These are phyloP conservation scores for Dolomedes plantarius DNA, from an alignment of 2,888 invertebrate genomes.

Conservation along the genomic window DNA sequence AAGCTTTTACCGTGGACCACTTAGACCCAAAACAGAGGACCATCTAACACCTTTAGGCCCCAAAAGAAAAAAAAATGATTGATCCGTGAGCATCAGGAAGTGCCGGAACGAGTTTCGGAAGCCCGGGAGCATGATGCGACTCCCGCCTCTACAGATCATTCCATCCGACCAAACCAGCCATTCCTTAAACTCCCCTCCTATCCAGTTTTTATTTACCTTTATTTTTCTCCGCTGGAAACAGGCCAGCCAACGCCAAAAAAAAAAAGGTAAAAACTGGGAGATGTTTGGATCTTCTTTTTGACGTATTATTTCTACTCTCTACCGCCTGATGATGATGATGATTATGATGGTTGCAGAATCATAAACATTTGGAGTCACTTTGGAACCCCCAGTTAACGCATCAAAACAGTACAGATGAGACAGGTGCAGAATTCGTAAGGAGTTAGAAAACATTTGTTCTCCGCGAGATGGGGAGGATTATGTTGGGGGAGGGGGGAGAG, in stretches of 20 bases:
- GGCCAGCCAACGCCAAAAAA: constrained; percentile 34
- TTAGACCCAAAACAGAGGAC: constrained; percentile 17
- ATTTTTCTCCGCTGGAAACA: constrained; percentile 26
- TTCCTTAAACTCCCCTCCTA: constrained; percentile 43
- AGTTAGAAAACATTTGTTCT: constrained; percentile 37
- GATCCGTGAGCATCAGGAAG: constrained; percentile 60
- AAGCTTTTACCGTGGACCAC: constrained; percentile 20
- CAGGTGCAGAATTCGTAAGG: constrained; percentile 65
- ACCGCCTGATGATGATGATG: constrained; percentile 59
- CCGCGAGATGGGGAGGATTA: not conserved
- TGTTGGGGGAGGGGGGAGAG: not conserved
- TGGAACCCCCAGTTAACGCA: constrained; percentile 20
- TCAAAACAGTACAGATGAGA: constrained; percentile 21
- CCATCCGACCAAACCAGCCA: constrained; percentile 19
- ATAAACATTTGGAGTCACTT: constrained; percentile 56
- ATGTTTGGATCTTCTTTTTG: constrained; percentile 30
- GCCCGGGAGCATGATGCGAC: constrained; percentile 54
- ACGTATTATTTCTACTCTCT: constrained; percentile 54
- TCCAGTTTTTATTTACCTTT: constrained; percentile 31
- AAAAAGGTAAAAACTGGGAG: constrained; percentile 4
- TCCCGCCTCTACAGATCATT: constrained; percentile 48
- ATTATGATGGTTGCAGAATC: constrained; percentile 63
- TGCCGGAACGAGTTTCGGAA: constrained; percentile 61
- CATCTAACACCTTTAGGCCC: constrained; percentile 26
- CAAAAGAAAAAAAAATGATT: constrained; percentile 39